phyloP scores from a whole-genome alignment of 2,797 vertebrate species.

The Melanotaenia boesemani region DNA sequence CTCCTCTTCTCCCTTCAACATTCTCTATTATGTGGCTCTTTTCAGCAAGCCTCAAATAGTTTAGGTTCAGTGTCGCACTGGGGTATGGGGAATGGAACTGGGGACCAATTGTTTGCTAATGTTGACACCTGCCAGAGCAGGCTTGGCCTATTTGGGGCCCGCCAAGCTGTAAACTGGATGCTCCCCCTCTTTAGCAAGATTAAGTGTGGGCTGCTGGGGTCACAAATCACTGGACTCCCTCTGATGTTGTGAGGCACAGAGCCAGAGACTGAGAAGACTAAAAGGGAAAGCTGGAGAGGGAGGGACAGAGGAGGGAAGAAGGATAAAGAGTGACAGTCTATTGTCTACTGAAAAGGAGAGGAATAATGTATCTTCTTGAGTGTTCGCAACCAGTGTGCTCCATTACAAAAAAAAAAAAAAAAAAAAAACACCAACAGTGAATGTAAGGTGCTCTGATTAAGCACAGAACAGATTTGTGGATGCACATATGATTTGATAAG shows the following conservation, averaged over 20 bases:
- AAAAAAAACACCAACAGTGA: conserved; percentile 52
- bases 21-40: conserved; percentile 77
- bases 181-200: conserved; percentile 88
- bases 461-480: conserved; percentile 39
- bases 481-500: conserved; percentile 24
- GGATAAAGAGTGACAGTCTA: conserved; percentile 81
- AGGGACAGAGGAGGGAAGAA: conserved; percentile 75
- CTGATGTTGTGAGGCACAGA: conserved; percentile 87
- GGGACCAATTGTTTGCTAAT: conserved; percentile 86
- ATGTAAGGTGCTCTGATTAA: conserved; percentile 27
- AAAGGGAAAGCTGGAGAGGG: conserved; percentile 77
- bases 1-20: conserved; percentile 73
- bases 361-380: conserved; percentile 81
- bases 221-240: conserved; percentile 89
- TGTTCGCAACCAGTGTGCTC: conserved; percentile 57
- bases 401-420: conserved; percentile 52
- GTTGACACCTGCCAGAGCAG: conserved; percentile 87
- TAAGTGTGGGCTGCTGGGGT: conserved; percentile 89
- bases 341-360: conserved; percentile 78
- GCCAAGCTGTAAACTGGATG: conserved; percentile 80
- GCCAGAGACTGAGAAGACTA: conserved; percentile 82
- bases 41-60: conserved; percentile 79
- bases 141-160: conserved; percentile 80
- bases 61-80: conserved; percentile 79
- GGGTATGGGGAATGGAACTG: conserved; percentile 73